Base-by-base conservation (phyloP, 1,140 invertebrate species). In the Cotesia glomerata region DNA sequence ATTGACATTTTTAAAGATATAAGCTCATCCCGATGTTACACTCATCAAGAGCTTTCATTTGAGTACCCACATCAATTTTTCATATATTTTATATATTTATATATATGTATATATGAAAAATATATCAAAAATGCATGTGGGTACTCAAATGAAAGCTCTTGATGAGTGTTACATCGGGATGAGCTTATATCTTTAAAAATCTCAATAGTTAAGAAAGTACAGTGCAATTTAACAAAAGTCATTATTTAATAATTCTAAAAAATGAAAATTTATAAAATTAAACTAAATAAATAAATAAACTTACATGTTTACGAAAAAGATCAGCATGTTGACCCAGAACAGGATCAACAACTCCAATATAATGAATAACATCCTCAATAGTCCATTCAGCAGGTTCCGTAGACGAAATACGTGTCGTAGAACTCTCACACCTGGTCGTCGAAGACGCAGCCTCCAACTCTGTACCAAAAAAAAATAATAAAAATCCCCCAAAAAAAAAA, bases 311-410 rank as follows among this genome's bases (percentile, higher is more conserved):
- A 76, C 95, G 90, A 81, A 98, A 98, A 18, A 97, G 89, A 84
- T 98, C 96, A n/a, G 95, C 93, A 85, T 97, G 94, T 13, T 92
- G 90, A 32, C 92, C 91, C 14, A 98, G 88, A 14, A 91, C 92
- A 39, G 92, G 90, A 87, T 98, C 97, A 26, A 93, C 91, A 59
- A 92, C 90, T 45, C 91, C 92, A 73, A 98, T 97, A 83, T 95
- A 93, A 75, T 93, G 90, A 77, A 98, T 97, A 36, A 99, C 97
- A 82, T 98, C 96, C 84, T 98, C 96, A 67, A 97, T 95, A 7
- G 93, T 92, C 97, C 97, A 98, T 79, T 97, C 94, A 13, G 90
- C 89, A 4, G 95, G 95, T 76, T 95, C 93, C 56, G 86, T 86
- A 0, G 85, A 79, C 18, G 79, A 77, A 68, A 81, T 80, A 71